Evolutionary conservation across 2,797 vertebrate genomes (phyloP).

Genomic region (Ficedula albicollis): DNA sequence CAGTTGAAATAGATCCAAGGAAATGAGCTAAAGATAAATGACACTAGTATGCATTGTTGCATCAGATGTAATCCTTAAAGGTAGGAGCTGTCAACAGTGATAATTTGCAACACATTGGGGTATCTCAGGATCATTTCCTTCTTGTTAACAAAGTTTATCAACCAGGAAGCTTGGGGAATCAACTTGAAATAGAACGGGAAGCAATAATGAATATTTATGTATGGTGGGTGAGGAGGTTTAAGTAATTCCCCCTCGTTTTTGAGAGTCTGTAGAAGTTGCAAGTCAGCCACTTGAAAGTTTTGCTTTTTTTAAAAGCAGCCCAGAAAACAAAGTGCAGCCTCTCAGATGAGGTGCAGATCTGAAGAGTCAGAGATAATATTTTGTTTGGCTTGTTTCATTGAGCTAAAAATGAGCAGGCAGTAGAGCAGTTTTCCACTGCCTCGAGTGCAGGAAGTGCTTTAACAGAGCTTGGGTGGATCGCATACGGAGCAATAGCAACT

Average conservation of each 20-base stretch:
- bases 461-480: neutral
- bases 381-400: neutral
- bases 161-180: slow-evolving; percentile 43
- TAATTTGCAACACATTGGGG: slow-evolving; percentile 43
- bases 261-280: neutral
- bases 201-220: neutral
- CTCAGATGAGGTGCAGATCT: neutral
- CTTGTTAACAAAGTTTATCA: slow-evolving; percentile 64
- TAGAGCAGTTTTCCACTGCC: neutral
- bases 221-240: neutral
- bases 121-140: slow-evolving; percentile 55
- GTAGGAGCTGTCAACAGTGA: slow-evolving; percentile 36
- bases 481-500: neutral
- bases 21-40: slow-evolving; percentile 77
- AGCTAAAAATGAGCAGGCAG: neutral
- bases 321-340: neutral
- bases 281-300: neutral
- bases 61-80: slow-evolving; percentile 69
- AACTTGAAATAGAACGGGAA: neutral
- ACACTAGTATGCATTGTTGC: slow-evolving; percentile 43
- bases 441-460: neutral
- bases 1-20: slow-evolving; percentile 71
- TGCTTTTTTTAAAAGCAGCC: neutral
- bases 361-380: neutral
- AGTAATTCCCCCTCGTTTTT: neutral